These are phyloP conservation scores for Puntigrus tetrazona DNA, from an alignment of 2,113 vertebrate species.

Conservation along the genomic window DNA sequence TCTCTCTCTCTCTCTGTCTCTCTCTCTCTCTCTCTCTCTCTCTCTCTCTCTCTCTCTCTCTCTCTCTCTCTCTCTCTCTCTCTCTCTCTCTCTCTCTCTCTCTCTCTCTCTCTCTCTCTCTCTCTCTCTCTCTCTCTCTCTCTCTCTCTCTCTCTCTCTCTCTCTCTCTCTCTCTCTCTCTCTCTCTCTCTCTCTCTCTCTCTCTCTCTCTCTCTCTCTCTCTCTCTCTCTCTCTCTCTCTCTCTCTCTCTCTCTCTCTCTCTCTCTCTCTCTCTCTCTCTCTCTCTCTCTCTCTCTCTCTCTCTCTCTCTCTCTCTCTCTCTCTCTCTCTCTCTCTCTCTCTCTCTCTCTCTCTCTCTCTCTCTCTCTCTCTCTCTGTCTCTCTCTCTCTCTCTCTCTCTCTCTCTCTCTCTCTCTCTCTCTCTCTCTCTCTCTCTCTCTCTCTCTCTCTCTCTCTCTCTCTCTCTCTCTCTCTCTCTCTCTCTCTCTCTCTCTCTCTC, in stretches of 20 bases:
- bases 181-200: background rate
- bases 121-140: background rate
- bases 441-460: background rate
- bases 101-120: background rate
- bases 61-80: background rate
- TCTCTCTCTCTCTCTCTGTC: background rate
- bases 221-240: background rate
- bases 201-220: background rate
- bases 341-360: background rate
- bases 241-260: background rate
- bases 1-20: background rate
- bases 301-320: background rate
- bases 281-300: background rate
- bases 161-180: background rate
- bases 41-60: background rate
- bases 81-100: background rate
- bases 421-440: background rate
- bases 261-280: background rate
- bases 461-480: background rate
- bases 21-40: background rate
- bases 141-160: background rate
- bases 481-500: background rate
- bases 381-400: background rate
- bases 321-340: background rate
- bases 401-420: background rate